A percentile compares a stretch with the other conserved stretches of the same genome.
These are phyloP conservation scores for Mus caroli DNA, from an alignment of 2,797 vertebrate species.

Conservation along the genomic window DNA sequence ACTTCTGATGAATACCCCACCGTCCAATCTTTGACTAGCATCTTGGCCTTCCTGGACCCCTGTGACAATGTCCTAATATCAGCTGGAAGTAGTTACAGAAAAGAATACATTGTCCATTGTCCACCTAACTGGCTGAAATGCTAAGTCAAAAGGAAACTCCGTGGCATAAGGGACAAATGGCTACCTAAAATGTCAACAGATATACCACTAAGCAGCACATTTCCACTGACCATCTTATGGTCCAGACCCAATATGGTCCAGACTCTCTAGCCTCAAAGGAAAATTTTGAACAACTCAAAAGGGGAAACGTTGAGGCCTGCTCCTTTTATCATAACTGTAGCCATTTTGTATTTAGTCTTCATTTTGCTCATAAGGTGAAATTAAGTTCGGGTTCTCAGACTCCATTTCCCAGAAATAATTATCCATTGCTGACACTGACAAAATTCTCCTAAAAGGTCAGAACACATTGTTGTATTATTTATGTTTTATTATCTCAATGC, in stretches of 20 bases:
- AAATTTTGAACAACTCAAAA: neutral
- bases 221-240: neutral
- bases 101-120: no score
- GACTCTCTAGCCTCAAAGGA: no score
- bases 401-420: neutral
- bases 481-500: neutral
- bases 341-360: neutral
- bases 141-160: no score
- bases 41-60: no score
- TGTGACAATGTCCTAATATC: no score
- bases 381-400: neutral
- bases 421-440: neutral
- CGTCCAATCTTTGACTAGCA: no score
- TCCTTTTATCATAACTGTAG: neutral
- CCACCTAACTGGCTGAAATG: no score
- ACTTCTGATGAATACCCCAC: no score
- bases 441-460: neutral
- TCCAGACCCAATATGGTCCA: neutral
- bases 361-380: neutral
- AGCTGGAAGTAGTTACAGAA: no score
- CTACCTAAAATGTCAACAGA: no score
- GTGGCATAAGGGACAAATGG: no score
- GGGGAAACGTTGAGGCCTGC: neutral
- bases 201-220: no score
- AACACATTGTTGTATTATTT: neutral